These are phyloP conservation scores for Latheticus oryzae DNA, from an alignment of 2,888 invertebrate species.

Conservation along the genomic window DNA sequence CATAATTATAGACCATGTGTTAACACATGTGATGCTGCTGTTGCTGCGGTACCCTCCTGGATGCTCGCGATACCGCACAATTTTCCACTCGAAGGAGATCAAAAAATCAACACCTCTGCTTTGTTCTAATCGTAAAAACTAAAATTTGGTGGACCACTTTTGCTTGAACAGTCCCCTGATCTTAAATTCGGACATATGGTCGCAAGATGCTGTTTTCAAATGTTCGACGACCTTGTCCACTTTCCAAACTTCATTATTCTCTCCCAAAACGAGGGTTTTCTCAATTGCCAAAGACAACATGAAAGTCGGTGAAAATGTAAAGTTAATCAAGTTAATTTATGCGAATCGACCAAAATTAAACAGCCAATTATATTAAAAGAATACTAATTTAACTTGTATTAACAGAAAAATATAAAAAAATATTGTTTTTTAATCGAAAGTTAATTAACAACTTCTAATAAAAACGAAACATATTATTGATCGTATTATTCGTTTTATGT, in stretches of 20 bases:
- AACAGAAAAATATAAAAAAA: too few species aligned
- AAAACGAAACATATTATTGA: constrained; percentile 3
- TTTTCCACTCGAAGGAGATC: too few species aligned
- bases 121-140: too few species aligned
- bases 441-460: too few species aligned
- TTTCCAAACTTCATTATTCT: constrained; percentile 10
- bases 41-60: constrained; percentile 39
- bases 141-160: too few species aligned
- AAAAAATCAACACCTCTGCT: constrained; percentile 4
- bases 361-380: too few species aligned
- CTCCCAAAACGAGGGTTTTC: neutral
- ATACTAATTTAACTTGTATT: too few species aligned
- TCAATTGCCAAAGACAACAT: neutral
- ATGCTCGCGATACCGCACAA: constrained; percentile 1
- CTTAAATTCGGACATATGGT: constrained; percentile 14
- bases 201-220: constrained; percentile 8
- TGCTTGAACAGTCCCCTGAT: too few species aligned
- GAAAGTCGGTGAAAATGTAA: constrained; percentile 19
- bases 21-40: constrained; percentile 59
- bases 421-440: too few species aligned
- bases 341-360: constrained; percentile 7
- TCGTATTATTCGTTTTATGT: constrained; percentile 24
- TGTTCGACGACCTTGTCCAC: neutral
- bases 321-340: constrained; percentile 26
- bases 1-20: constrained; percentile 59